Evolutionary conservation across 2,113 vertebrate species (phyloP).

Genomic region (Sakesphorus luctuosus): DNA sequence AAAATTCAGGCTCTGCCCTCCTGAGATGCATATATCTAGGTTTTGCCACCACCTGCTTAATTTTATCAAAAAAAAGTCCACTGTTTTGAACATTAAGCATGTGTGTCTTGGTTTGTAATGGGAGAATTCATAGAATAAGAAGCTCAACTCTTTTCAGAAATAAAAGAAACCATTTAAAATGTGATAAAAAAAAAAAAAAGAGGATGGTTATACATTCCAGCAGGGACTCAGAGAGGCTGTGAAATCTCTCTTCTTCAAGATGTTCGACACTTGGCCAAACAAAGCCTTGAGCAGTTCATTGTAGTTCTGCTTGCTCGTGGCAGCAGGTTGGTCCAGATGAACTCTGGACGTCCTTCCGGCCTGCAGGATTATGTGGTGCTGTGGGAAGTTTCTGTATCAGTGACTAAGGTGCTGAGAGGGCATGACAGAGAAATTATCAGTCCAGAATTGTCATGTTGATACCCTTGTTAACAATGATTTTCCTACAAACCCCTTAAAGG

Average conservation of each 20-base stretch:
- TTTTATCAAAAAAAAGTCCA: not conserved
- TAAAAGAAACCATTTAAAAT: not conserved
- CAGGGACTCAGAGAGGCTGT: not conserved
- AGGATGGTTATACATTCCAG: not conserved
- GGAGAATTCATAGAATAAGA: not conserved
- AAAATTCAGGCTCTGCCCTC: not conserved
- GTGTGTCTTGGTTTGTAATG: accelerated
- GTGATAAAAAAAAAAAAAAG: not conserved
- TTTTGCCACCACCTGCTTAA: not conserved
- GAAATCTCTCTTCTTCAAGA: not conserved
- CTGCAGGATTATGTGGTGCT: not conserved
- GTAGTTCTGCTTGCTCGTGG: accelerated
- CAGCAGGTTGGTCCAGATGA: not conserved
- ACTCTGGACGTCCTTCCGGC: not conserved
- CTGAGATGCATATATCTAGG: not conserved
- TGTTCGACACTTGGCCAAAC: not conserved
- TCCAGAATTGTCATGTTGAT: not conserved
- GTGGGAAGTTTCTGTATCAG: not conserved
- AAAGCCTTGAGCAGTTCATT: not conserved
- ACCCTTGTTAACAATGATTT: not conserved
- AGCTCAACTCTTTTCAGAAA: accelerated
- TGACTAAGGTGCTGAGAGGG: not conserved
- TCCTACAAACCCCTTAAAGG: accelerated
- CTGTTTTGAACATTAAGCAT: not conserved
- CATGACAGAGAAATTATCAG: not conserved